Evolutionary conservation across 2,888 invertebrate genomes (phyloP), one percentile per base, ranked within the genome.

Genomic region (Mythimna impura): DNA sequence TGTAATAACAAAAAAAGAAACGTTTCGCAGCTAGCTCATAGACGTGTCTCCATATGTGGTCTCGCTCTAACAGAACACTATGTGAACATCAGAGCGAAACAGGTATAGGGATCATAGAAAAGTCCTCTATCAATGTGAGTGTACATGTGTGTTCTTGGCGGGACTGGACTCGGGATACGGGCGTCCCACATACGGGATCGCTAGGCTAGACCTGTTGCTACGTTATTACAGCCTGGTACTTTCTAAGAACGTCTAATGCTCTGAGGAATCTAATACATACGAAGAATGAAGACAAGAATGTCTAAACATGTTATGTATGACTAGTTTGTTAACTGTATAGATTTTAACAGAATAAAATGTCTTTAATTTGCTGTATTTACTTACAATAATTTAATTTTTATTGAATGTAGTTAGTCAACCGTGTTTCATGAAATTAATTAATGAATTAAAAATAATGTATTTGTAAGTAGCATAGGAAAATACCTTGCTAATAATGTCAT

Each of bases 221-320:
- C 67, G 82, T 92, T 91, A 93, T 96, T 86, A 83, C 86, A 81
- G 85, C 96, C 96, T 95, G 90, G 95, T 96, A 95, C 90, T 92
- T 96, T 96, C 96, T 96, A 96, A 96, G 95, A 96, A 95, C 95
- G 87, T 96, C 96, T 96, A 96, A 96, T 96, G 95, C 94, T 94
- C 86, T 82, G 88, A 89, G 89, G 89, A 91, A 92, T 94, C 94
- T 95, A 94, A 86, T 78, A 81, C 82, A 68, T 72, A 54, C 22
- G 66, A 65, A 78, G 65, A 69, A 68, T 66, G 65, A 61, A 60
- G 75, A 66, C n/a, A 52, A 60, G 66, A 79, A 81, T 57, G 61
- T 63, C 68, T 65, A 70, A 82, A 75, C 71, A 64, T 61, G 68
- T 71, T 74, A 40, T 25, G 20, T 57, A 57, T 20, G 14, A 36